These are phyloP conservation scores for Ganaspis brasiliensis DNA, from an alignment of 2,888 invertebrate species.

Conservation along the genomic window DNA sequence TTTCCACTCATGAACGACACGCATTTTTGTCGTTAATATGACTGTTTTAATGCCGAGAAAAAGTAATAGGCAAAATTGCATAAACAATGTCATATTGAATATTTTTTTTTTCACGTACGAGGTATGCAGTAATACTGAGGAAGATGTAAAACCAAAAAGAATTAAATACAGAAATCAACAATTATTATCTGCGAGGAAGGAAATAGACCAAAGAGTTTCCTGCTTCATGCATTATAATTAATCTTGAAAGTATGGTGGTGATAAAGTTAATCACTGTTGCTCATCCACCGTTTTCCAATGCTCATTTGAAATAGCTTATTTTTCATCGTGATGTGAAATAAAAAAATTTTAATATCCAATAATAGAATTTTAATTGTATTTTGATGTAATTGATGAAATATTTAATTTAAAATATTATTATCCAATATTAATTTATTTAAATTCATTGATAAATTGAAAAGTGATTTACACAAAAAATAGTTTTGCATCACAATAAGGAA, in stretches of 20 bases:
- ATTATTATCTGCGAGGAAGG: background rate
- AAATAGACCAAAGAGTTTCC: slow-evolving; percentile 17
- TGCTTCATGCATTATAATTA: background rate
- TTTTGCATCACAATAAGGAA: too few species aligned
- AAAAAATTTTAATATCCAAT: background rate
- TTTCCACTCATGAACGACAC: slow-evolving; percentile 86
- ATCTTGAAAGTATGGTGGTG: background rate
- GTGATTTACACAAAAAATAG: too few species aligned
- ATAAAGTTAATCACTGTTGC: background rate
- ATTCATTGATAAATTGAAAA: too few species aligned
- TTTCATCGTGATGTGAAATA: background rate
- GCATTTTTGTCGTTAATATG: slow-evolving; percentile 34
- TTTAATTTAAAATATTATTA: too few species aligned
- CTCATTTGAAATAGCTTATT: background rate
- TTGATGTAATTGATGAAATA: too few species aligned
- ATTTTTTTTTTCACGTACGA: background rate
- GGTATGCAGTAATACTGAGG: background rate
- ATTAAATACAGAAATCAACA: slow-evolving; percentile 5
- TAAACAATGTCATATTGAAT: background rate
- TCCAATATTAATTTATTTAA: too few species aligned
- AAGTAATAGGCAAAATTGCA: background rate
- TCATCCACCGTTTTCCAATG: background rate
- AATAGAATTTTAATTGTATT: too few species aligned
- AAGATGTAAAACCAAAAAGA: background rate
- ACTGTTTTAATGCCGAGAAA: background rate